These are phyloP conservation scores for Drosophila ficusphila DNA, from an alignment of 1,140 invertebrate genomes.

Conservation along the genomic window DNA sequence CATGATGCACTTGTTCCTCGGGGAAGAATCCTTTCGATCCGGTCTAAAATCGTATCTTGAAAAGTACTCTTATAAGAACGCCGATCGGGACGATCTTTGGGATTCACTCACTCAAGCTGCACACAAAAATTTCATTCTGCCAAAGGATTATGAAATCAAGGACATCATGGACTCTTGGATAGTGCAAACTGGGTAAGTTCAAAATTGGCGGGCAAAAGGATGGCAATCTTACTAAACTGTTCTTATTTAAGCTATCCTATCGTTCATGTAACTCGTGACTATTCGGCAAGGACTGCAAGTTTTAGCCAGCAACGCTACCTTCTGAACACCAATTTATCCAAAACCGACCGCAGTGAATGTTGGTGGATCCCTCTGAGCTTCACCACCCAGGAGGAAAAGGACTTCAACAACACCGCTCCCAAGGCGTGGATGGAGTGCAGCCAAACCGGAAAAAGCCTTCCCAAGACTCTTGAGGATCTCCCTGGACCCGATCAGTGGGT, in stretches of 20 bases:
- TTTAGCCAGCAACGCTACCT: conserved; percentile 24
- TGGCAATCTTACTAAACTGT: no score
- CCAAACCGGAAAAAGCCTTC: conserved; percentile 35
- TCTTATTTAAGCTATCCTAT: conserved; percentile 87
- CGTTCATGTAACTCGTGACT: conserved; percentile 87
- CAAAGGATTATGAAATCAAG: conserved; percentile 86
- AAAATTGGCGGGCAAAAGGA: no score
- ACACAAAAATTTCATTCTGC: conserved; percentile 84
- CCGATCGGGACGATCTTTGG: conserved; percentile 94
- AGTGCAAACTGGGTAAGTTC: conserved; percentile 87
- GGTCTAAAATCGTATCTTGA: conserved; percentile 89
- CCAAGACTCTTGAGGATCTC: conserved; percentile 51
- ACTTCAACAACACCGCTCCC: conserved; percentile 87
- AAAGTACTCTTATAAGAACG: conserved; percentile 87
- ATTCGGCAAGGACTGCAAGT: conserved; percentile 53
- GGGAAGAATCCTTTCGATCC: conserved; percentile 88
- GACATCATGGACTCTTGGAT: conserved; percentile 93
- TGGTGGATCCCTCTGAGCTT: conserved; percentile 88
- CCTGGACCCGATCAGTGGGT: conserved; percentile 86
- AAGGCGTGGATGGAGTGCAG: conserved; percentile 86
- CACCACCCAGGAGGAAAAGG: conserved; percentile 85
- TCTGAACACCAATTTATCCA: not conserved
- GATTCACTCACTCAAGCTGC: conserved; percentile 87
- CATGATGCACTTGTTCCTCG: conserved; percentile 95
- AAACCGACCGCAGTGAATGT: not conserved